Base-by-base conservation (phyloP, 1,140 invertebrate genomes). In the Cotesia glomerata region DNA sequence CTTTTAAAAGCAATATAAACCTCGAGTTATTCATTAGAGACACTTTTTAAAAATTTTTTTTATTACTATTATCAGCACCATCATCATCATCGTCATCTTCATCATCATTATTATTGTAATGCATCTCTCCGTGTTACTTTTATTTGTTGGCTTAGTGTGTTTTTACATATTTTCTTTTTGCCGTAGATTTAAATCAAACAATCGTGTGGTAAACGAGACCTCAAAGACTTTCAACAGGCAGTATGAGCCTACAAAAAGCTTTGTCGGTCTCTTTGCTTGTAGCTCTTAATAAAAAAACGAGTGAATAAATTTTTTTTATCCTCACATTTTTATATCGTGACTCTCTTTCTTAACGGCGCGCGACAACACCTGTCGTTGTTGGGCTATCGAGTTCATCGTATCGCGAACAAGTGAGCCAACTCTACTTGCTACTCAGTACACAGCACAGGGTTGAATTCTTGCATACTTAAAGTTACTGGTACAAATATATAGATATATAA, bases 321-420 rank as follows among this genome's bases (percentile, higher is more conserved):
- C 58, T 34, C 26, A 56, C 52, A 7, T 61, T 63, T 63, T 35
- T n/a, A 63, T 36, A n/a, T 36, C 61, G 26, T n/a, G 13, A 16
- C 26, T 26, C 35, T 36, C 61, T 32, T 63, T 39, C 13, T 39
- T 63, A 26, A 34, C 11, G 11, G 61, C 32, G 61, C 32, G 14
- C 26, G 34, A 63, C 11, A 36, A 63, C 61, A 63, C 61, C 35
- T 63, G 61, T 63, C 61, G 61, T 63, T 54, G 32, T 35, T 16
- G 58, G 9, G 11, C 61, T 63, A 63, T 63, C 61, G 61, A 63
- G 61, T 63, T 63, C 61, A 63, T 18, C 16, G 58, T 34, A 59
- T 59, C 58, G 18, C 26, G 52, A 18, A 18, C 58, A 16, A 26
- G 26, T 11, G 26, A 16, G 58, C 14, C 16, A 18, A 16, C 26